Evolutionary conservation across 2,113 vertebrate genomes (phyloP).

Genomic region (Zosterops borbonicus): DNA sequence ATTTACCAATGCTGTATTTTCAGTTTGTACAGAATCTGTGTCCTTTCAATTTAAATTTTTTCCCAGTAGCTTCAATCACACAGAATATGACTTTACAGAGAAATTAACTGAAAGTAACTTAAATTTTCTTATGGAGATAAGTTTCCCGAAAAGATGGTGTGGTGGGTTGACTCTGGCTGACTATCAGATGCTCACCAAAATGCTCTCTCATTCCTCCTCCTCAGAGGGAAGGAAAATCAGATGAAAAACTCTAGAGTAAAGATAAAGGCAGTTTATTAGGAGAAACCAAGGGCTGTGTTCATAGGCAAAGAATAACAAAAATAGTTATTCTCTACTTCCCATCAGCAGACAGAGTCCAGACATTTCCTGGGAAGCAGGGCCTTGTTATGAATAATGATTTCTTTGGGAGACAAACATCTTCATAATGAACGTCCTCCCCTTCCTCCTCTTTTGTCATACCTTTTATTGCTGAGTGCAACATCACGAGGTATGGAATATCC

Average conservation of each 20-base stretch:
- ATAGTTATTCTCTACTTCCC: background rate
- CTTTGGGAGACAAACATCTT: background rate
- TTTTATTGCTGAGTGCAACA: background rate
- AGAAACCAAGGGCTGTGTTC: background rate
- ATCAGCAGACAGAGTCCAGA: background rate
- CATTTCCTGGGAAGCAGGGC: background rate
- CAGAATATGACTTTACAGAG: background rate
- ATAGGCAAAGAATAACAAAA: background rate
- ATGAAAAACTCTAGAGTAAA: background rate
- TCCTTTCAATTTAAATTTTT: background rate
- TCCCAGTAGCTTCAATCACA: background rate
- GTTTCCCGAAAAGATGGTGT: background rate
- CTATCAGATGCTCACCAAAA: background rate
- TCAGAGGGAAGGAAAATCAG: background rate
- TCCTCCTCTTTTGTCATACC: background rate
- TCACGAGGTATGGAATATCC: background rate
- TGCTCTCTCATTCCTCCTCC: background rate
- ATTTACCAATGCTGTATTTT: background rate
- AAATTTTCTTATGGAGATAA: background rate
- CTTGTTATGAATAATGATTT: rapidly evolving
- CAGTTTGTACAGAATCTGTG: background rate
- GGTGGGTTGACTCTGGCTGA: background rate
- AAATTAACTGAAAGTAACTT: background rate
- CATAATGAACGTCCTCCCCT: rapidly evolving
- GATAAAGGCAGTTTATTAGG: background rate